phyloP scores from a whole-genome alignment of 2,113 vertebrate genomes.

The Cottus gobio region DNA sequence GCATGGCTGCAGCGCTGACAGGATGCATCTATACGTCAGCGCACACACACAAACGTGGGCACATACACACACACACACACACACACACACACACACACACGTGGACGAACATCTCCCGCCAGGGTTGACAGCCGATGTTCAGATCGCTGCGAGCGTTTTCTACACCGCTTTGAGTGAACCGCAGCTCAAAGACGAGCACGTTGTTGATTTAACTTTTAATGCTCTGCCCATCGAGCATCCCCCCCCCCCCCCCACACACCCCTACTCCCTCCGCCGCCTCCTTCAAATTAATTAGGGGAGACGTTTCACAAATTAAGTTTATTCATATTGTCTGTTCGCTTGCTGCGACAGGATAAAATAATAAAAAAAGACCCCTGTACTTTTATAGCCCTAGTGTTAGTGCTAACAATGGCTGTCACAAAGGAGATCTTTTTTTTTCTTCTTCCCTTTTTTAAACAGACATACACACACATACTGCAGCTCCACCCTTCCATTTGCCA shows the following conservation, averaged over 20 bases:
- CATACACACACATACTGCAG: slow-evolving; percentile 18
- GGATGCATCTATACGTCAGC: slow-evolving; percentile 55
- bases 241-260: neutral
- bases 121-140: slow-evolving; percentile 64
- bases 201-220: slow-evolving; percentile 76
- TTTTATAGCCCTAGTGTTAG: slow-evolving; percentile 67
- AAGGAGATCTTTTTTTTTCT: slow-evolving; percentile 52
- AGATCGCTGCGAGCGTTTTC: slow-evolving; percentile 65
- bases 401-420: slow-evolving; percentile 78
- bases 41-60: too few relatives aligned
- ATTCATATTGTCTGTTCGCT: slow-evolving; percentile 75
- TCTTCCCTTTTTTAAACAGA: slow-evolving; percentile 2
- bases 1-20: neutral
- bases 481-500: slow-evolving; percentile 70
- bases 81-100: slow-evolving; percentile 27
- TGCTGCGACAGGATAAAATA: slow-evolving; percentile 65
- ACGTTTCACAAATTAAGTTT: slow-evolving; percentile 79
- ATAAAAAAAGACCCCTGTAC: slow-evolving; percentile 59
- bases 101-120: slow-evolving; percentile 58
- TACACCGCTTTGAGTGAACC: slow-evolving; percentile 58
- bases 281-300: slow-evolving; percentile 80
- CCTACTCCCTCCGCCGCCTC: neutral
- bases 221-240: slow-evolving; percentile 37
- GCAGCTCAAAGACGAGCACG: slow-evolving; percentile 52
- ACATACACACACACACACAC: slow-evolving; percentile 10